These are phyloP conservation scores for Polyommatus iphigenia DNA, from an alignment of 2,888 invertebrate genomes.

Conservation along the genomic window DNA sequence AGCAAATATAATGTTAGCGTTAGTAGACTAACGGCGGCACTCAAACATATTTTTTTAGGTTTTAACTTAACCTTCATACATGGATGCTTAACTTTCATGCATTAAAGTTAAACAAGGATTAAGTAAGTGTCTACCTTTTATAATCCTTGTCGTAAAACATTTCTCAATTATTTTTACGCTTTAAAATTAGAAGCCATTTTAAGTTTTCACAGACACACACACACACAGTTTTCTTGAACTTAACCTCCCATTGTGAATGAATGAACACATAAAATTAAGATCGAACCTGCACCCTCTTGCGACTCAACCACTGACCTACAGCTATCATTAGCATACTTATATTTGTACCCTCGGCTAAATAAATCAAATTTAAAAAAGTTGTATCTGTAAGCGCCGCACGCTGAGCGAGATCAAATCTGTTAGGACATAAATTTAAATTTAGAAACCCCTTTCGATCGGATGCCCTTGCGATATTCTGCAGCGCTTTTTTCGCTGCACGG, in stretches of 20 bases:
- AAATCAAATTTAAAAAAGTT: conserved; percentile 70
- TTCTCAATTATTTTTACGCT: too few species aligned
- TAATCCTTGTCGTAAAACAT: too few species aligned
- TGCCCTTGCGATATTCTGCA: conserved; percentile 59
- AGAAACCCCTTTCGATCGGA: conserved; percentile 62
- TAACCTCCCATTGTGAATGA: not conserved
- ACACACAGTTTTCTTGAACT: not conserved
- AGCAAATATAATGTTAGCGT: too few species aligned
- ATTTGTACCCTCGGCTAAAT: conserved; percentile 59
- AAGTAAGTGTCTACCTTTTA: too few species aligned
- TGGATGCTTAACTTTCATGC: too few species aligned
- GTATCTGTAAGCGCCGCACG: conserved; percentile 64
- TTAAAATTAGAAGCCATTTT: not conserved
- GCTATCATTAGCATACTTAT: conserved; percentile 1
- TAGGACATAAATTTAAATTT: conserved; percentile 80
- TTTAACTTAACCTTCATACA: too few species aligned
- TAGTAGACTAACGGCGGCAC: too few species aligned
- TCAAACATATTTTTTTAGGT: too few species aligned
- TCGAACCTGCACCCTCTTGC: not conserved
- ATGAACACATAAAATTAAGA: not conserved
- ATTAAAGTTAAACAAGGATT: too few species aligned
- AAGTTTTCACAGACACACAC: too few species aligned
- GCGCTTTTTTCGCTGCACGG: conserved; percentile 43
- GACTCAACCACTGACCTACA: not conserved
- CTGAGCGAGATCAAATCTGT: conserved; percentile 77